Evolutionary conservation across 2,113 vertebrate genomes (phyloP), one percentile per base, ranked within the genome.

Genomic region (Cinclus mexicanus): DNA sequence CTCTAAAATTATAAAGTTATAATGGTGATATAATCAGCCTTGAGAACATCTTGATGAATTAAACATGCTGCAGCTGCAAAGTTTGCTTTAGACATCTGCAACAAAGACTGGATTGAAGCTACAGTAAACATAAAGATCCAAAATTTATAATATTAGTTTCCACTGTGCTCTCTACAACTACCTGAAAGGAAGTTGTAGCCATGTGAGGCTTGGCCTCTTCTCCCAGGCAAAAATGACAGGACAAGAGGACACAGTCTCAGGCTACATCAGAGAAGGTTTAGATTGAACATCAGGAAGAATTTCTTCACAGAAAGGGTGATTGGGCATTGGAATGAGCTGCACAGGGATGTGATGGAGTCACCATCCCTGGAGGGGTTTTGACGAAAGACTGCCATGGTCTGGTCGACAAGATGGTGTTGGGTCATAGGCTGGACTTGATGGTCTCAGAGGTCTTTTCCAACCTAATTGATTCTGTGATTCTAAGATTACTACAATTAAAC

Each of bases 31-130:
- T 78, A 95, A 94, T 92, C 85, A 93, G 92, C 74, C 90, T 95
- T 81, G 90, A 97, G 92, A 97, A 72, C 84, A 96, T 95, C 83
- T 96, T 89, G 84, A 97, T 97, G 95, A 97, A 97, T 97, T 97
- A 98, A 97, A 96, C 95, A 97, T 97, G 87, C 84, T 96, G 92
- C 97, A 98, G 95, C 96, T 97, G 97, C 82, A 93, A 69, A 89
- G 49, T 94, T 96, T 96, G 86, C 93, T 97, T 96, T 97, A 92
- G 92, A 96, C 95, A 83, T 95, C 93, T 94, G 86, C 92, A 94
- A 24, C 93, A 96, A 97, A 94, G 93, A 68, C 88, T 95, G 50
- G 85, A 97, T 96, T 95, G 95, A 94, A 95, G 55, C 78, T 94
- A 91, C 90, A 95, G 78, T 95, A 97, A 97, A 97, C 74, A 95